Percentiles rank a stretch among this genome's conserved stretches.
Evolutionary conservation across 2,113 vertebrate genomes (phyloP).

Genomic region (Stictonetta naevosa): DNA sequence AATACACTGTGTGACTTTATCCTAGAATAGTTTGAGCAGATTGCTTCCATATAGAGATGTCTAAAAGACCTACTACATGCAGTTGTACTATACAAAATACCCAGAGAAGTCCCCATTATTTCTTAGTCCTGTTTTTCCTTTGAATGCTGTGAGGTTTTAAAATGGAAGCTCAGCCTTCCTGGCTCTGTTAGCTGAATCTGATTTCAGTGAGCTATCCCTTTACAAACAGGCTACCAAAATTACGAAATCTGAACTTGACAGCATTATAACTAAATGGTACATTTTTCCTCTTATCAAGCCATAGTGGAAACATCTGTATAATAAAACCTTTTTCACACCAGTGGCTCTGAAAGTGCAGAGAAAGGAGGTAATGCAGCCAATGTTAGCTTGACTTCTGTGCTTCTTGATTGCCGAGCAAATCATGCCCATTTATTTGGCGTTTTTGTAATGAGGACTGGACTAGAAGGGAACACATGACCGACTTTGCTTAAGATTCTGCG

Average conservation of each 20-base stretch:
- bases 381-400: slow-evolving; percentile 11
- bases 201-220: neutral
- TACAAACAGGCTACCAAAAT: neutral
- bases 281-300: slow-evolving; percentile 16
- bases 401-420: slow-evolving; percentile 47
- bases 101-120: neutral
- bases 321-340: neutral
- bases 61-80: neutral
- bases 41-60: neutral
- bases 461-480: slow-evolving; percentile 43
- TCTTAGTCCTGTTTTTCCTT: neutral
- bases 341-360: slow-evolving; percentile 2
- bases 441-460: slow-evolving; percentile 48
- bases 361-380: neutral
- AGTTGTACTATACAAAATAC: neutral
- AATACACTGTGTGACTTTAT: neutral
- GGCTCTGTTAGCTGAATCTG: neutral
- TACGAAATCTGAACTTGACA: slow-evolving; percentile 14
- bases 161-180: neutral
- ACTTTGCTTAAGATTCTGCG: slow-evolving; percentile 34
- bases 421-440: slow-evolving; percentile 47
- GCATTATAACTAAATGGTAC: slow-evolving; percentile 21
- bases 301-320: slow-evolving; percentile 39
- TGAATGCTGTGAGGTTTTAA: neutral
- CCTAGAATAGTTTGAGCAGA: neutral